Base-by-base conservation (phyloP, 2,113 vertebrate genomes). In the Marmota flaviventris region DNA sequence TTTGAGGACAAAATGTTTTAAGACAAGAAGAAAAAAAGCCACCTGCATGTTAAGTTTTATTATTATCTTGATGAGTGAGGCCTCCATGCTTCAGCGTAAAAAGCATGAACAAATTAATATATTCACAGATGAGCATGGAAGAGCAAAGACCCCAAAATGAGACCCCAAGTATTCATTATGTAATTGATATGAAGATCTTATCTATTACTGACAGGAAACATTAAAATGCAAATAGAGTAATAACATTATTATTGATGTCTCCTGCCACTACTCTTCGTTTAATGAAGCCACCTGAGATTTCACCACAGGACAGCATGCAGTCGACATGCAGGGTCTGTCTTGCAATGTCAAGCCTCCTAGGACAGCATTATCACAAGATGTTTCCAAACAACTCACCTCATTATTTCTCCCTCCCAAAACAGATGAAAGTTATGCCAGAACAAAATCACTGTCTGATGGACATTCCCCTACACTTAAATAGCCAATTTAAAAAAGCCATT, bases 21-120 rank as follows among this genome's bases (percentile, higher is more conserved):
- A 45, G 32, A 65, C n/a, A 93, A 92, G 16, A 83, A 76, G 85
- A 91, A 48, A 63, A 63, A 79, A 69, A 65, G n/a, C 45, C 53
- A 58, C 34, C 13, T n/a, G 39, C 79, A 85, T 58, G 18, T 67
- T 84, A 69, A 3, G 0, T 53, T 76, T 84, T 75, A 84, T 89
- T 45, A 20, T 56, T 65, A 85, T 42, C 58, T 72, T 63, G 61
- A 63, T 63, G 25, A 61, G 24, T 11, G 8, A 27, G 25, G 61
- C 61, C 61, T 27, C 61, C 25, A 63, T 27, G 24, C 61, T 63
- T 63, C 9, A 27, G 24, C 9, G 24, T 27, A 63, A 18, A 27
- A 63, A 63, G 9, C 61, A 27, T 63, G 24, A 63, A 63, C 61
- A 63, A 25, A 63, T 63, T 27, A 24, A 63, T 24, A 63, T 63